These are phyloP conservation scores for Athripsodes cinereus DNA, from an alignment of 2,888 invertebrate species.

Conservation along the genomic window DNA sequence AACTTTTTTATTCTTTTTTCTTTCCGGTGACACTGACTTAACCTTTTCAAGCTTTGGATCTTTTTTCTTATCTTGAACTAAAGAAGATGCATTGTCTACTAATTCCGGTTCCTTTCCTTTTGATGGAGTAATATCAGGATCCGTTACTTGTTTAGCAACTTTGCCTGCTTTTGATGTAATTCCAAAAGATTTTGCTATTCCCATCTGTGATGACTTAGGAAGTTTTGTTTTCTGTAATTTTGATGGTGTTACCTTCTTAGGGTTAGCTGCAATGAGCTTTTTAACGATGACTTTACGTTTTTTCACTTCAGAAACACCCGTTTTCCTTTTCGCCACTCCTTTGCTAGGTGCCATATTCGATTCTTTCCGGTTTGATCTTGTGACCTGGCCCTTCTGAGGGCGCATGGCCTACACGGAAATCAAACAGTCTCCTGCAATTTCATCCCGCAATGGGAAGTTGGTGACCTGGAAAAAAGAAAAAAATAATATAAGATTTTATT, in stretches of 20 bases:
- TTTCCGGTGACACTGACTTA: constrained; percentile 21
- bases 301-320: constrained; percentile 5
- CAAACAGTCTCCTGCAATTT: background rate
- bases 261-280: constrained; percentile 17
- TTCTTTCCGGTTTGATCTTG: background rate
- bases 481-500: background rate
- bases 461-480: background rate
- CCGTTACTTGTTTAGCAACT: background rate
- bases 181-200: background rate
- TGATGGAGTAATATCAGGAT: background rate
- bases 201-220: background rate
- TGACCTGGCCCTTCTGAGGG: constrained; percentile 26
- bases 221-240: constrained; percentile 9
- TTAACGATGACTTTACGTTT: constrained; percentile 26
- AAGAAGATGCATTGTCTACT: constrained; percentile 3
- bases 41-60: constrained; percentile 30
- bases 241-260: constrained; percentile 7
- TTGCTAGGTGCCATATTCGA: constrained; percentile 21
- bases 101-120: constrained; percentile 1
- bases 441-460: background rate
- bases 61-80: constrained; percentile 27
- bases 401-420: constrained; percentile 14
- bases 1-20: constrained; percentile 15
- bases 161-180: background rate
- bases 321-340: constrained; percentile 24